Conservation (phyloP, 2,113 vertebrate genomes). For the Eleginops maclovinus region DNA sequence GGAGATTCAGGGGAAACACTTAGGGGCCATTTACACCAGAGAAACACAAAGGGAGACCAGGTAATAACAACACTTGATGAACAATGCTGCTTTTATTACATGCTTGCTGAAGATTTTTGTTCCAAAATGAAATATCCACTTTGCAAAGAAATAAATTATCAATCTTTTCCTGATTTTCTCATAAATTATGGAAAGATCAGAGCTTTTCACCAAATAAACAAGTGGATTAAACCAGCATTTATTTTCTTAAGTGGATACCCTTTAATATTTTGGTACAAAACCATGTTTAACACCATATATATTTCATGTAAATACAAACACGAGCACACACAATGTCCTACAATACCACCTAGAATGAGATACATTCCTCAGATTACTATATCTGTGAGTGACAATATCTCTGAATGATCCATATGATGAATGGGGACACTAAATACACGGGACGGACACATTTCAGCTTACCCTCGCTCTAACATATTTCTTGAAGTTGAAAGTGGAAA, state of each 20-base stretch:
- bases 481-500: conserved; percentile 82
- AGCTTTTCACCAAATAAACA: not conserved
- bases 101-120: conserved; percentile 60
- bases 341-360: not conserved
- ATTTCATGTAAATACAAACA: conserved; percentile 25
- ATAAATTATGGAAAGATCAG: not conserved
- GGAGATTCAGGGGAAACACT: conserved; percentile 17
- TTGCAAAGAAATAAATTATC: conserved; percentile 1
- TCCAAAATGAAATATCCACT: conserved; percentile 63
- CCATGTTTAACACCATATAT: not conserved
- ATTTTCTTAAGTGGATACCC: conserved; percentile 58
- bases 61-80: conserved; percentile 12
- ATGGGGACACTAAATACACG: conserved; percentile 47
- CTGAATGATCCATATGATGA: conserved; percentile 15
- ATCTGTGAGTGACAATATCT: conserved; percentile 1
- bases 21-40: conserved; percentile 3
- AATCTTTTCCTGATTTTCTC: not conserved
- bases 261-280: conserved; percentile 52
- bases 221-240: not conserved
- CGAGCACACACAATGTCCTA: conserved; percentile 5
- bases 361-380: not conserved
- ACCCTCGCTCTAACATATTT: conserved; percentile 92
- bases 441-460: conserved; percentile 71
- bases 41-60: conserved; percentile 28
- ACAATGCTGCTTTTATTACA: conserved; percentile 2